These are phyloP conservation scores for Magallana angulata DNA, from an alignment of 1,140 invertebrate genomes.

Conservation along the genomic window DNA sequence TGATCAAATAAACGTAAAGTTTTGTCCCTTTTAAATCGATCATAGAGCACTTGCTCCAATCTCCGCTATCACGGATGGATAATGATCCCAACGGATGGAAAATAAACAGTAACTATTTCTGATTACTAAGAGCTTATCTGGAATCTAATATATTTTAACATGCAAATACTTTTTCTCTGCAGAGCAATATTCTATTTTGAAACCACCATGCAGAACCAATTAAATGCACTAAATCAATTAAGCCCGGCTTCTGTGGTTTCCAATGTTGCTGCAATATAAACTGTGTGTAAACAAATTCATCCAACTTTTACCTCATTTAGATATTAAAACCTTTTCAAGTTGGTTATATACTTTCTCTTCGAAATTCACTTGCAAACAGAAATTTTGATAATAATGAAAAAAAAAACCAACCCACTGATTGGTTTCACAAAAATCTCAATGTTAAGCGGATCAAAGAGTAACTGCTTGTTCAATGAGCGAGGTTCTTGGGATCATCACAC, in stretches of 20 bases:
- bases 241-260: constrained; percentile 2
- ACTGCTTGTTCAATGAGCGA: no score
- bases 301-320: constrained; percentile 22
- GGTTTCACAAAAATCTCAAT: no score
- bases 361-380: neutral
- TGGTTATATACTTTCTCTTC: neutral
- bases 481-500: no score
- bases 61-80: neutral
- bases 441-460: no score
- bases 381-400: neutral
- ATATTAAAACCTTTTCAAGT: constrained; percentile 23
- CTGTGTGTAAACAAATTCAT: constrained; percentile 8
- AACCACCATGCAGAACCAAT: constrained; percentile 30
- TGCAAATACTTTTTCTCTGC: constrained; percentile 31
- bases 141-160: constrained; percentile 35
- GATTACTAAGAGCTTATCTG: constrained; percentile 23
- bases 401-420: no score
- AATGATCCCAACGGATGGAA: neutral
- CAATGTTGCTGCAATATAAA: constrained; percentile 13
- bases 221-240: constrained; percentile 24
- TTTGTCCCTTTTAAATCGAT: neutral
- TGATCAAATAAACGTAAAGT: neutral
- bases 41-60: neutral
- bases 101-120: constrained; percentile 5
- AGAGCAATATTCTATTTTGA: constrained; percentile 34